These are phyloP conservation scores for Panopea generosa DNA, from an alignment of 2,888 invertebrate genomes.

Conservation along the genomic window DNA sequence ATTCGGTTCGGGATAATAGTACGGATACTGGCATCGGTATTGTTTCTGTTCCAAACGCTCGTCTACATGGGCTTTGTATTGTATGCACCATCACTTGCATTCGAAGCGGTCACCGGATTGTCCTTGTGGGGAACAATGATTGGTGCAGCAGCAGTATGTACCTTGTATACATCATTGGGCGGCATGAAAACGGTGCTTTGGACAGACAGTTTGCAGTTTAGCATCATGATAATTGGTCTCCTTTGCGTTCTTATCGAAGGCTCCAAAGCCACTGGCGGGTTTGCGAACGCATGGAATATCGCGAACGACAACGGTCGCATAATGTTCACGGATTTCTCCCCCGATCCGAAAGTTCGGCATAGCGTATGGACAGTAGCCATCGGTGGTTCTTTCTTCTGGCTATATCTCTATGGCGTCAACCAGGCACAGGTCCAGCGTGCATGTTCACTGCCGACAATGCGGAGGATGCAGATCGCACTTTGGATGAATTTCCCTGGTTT, in stretches of 20 bases:
- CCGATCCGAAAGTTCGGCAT: constrained; percentile 93
- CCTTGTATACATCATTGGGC: constrained; percentile 89
- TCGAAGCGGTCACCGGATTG: constrained; percentile 91
- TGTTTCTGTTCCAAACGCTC: constrained; percentile 34
- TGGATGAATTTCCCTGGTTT: constrained; percentile 51
- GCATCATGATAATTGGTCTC: constrained; percentile 85
- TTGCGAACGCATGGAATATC: constrained; percentile 78
- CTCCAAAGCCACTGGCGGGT: constrained; percentile 81
- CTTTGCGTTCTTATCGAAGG: constrained; percentile 84
- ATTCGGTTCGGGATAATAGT: constrained; percentile 22
- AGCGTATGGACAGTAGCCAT: constrained; percentile 94
- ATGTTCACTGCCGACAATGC: constrained; percentile 92
- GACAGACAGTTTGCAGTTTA: constrained; percentile 85
- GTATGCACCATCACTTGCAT: constrained; percentile 35
- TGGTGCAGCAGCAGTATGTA: constrained; percentile 92
- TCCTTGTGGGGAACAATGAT: constrained; percentile 92
- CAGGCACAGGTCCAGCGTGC: constrained; percentile 98
- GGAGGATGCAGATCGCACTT: constrained; percentile 87
- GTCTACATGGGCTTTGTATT: constrained; percentile 43
- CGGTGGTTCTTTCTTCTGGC: constrained; percentile 97
- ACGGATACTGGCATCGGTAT: constrained; percentile 18
- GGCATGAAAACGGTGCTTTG: constrained; percentile 86
- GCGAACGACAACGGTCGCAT: constrained; percentile 74
- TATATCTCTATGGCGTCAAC: constrained; percentile 96
- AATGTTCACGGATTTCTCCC: constrained; percentile 74